A percentile compares a stretch with the other conserved stretches of the same genome.
Evolutionary conservation across 2,888 invertebrate genomes (phyloP).

Genomic region (Ormyrus rosae): DNA sequence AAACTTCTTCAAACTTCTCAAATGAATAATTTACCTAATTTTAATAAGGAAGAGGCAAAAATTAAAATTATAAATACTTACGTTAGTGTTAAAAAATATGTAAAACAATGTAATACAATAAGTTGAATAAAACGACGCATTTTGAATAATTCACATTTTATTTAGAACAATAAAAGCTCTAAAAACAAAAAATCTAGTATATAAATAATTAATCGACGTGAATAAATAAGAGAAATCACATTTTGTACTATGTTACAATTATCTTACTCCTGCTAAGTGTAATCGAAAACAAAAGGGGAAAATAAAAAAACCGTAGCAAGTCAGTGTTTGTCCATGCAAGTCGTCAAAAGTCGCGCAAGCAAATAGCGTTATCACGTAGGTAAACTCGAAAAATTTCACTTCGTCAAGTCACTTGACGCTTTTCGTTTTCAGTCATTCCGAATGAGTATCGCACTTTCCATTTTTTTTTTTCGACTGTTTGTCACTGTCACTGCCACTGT

Average conservation of each 20-base stretch:
- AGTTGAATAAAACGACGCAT: not conserved
- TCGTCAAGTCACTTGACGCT: constrained; percentile 3
- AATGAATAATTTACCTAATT: no score
- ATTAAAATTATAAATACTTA: no score
- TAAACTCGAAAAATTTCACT: constrained; percentile 38
- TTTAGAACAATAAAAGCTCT: constrained; percentile 11
- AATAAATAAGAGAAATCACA: constrained; percentile 39
- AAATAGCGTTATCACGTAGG: constrained; percentile 7
- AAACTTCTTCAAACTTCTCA: no score
- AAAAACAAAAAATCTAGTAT: constrained; percentile 8
- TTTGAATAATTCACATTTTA: constrained; percentile 5
- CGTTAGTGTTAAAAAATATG: no score
- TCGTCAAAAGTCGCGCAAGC: constrained; percentile 21
- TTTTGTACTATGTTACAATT: constrained; percentile 35
- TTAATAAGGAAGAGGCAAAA: no score
- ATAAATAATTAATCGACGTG: not conserved
- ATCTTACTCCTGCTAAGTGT: not conserved
- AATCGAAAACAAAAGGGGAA: not conserved
- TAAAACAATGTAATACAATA: not conserved
- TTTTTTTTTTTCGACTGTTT: constrained; percentile 34
- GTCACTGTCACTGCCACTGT: constrained; percentile 45
- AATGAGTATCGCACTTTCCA: constrained; percentile 25
- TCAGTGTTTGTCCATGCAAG: constrained; percentile 17
- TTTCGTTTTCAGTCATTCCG: constrained; percentile 24
- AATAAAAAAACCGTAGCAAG: not conserved